phyloP scores from a whole-genome alignment of 2,888 invertebrate species.

The Caenorhabditis sinica region DNA sequence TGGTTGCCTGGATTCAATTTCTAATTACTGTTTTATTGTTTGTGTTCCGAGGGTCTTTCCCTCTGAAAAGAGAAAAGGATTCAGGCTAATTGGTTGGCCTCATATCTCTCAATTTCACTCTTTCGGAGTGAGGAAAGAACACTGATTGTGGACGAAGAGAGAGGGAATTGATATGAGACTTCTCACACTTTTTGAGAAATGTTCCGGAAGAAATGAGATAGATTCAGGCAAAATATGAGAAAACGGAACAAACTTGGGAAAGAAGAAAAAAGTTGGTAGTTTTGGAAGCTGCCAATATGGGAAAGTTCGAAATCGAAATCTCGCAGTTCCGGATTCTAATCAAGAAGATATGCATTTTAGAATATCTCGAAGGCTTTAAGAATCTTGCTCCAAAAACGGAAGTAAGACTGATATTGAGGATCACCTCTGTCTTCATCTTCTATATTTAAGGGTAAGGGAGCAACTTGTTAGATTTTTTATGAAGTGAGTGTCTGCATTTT shows the following conservation, averaged over 20 bases:
- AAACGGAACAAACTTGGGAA: conserved; percentile 5
- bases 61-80: conserved; percentile 32
- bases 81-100: conserved; percentile 64
- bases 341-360: too few relatives aligned
- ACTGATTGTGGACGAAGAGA: conserved; percentile 29
- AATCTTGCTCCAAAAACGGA: too few relatives aligned
- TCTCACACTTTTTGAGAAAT: conserved; percentile 20
- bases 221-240: conserved; percentile 1
- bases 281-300: not conserved
- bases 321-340: too few relatives aligned
- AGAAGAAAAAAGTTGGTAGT: not conserved
- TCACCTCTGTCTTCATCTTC: too few relatives aligned
- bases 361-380: too few relatives aligned
- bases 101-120: conserved; percentile 16
- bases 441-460: too few relatives aligned
- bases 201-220: not conserved
- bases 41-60: conserved; percentile 16
- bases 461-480: too few relatives aligned
- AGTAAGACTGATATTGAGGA: too few relatives aligned
- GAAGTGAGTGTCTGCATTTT: too few relatives aligned
- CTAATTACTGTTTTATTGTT: conserved; percentile 66
- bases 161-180: conserved; percentile 34
- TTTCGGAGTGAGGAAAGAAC: conserved; percentile 37
- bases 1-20: conserved; percentile 24
- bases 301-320: not conserved